These are phyloP conservation scores for Gallinago undulata DNA, from an alignment of 2,113 vertebrate genomes.

Conservation along the genomic window DNA sequence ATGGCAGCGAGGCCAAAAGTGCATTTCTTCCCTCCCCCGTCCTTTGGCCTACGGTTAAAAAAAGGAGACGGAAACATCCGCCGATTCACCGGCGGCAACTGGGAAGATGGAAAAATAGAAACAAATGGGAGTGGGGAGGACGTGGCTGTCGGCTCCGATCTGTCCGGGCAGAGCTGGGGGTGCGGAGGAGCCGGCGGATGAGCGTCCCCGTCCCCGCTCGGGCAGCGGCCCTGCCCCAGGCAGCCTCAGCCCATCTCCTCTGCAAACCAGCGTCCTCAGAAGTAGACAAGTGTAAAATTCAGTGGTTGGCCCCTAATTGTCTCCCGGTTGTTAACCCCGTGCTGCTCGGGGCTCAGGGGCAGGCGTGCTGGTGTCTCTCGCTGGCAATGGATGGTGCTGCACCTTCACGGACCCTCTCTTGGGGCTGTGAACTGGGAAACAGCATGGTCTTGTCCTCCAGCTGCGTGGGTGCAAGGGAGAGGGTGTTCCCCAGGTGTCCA, in stretches of 20 bases:
- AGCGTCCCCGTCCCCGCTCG: background rate
- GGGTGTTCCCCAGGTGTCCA: background rate
- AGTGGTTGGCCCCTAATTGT: background rate
- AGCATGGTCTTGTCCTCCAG: accelerated
- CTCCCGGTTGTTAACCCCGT: accelerated
- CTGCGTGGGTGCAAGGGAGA: accelerated
- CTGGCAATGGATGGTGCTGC: accelerated
- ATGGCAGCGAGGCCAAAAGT: background rate
- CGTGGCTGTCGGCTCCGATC: background rate
- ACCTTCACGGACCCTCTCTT: background rate
- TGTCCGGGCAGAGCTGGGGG: accelerated
- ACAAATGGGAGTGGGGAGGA: background rate
- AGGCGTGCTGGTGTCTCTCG: background rate
- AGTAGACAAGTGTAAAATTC: background rate
- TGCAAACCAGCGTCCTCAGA: accelerated
- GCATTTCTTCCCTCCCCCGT: background rate
- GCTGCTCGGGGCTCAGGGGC: accelerated
- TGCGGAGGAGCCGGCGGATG: background rate
- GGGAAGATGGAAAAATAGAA: background rate
- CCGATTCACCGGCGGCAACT: background rate
- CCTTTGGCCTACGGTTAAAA: background rate
- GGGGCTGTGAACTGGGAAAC: background rate
- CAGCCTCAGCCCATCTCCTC: accelerated
- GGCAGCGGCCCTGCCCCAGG: background rate
- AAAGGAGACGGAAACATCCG: background rate